A percentile compares a stretch with the other conserved stretches of the same genome.
Evolutionary conservation across 2,888 invertebrate genomes (phyloP).

Genomic region (Leucophora obtusa): DNA sequence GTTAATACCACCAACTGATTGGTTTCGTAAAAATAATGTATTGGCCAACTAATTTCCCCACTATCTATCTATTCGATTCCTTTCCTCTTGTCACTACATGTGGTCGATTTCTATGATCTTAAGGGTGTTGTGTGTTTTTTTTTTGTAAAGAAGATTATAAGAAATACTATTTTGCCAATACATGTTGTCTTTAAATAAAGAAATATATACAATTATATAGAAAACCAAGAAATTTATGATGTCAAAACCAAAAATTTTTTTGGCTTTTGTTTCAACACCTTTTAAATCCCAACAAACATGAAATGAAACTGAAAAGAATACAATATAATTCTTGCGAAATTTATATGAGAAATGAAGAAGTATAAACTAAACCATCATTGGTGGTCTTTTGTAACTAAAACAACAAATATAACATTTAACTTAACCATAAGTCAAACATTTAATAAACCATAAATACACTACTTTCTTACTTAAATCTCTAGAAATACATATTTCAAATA

Average conservation of each 20-base stretch:
- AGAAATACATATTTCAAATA: neutral
- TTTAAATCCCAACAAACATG: constrained; percentile 6
- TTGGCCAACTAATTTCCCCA: constrained; percentile 41
- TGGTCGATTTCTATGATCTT: constrained; percentile 21
- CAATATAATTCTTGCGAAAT: constrained; percentile 5
- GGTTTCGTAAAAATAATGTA: constrained; percentile 28
- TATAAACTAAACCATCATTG: constrained; percentile 40
- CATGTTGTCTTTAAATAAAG: constrained; percentile 25
- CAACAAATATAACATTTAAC: neutral
- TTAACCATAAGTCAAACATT: constrained; percentile 43
- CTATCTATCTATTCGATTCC: constrained; percentile 9
- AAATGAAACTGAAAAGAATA: neutral
- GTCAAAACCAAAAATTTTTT: constrained; percentile 57
- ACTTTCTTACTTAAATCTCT: constrained; percentile 3
- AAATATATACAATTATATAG: constrained; percentile 19
- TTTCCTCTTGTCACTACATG: constrained; percentile 32
- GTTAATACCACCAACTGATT: constrained; percentile 43
- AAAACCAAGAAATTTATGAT: constrained; percentile 60
- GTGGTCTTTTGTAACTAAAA: constrained; percentile 40
- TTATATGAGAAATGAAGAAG: constrained; percentile 21
- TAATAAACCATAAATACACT: constrained; percentile 39
- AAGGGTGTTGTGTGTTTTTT: neutral
- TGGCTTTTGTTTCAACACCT: constrained; percentile 60
- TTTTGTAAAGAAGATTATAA: neutral
- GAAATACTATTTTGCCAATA: constrained; percentile 48